Conservation (phyloP, 2,797 vertebrate genomes). For the Tamandua tetradactyla region DNA sequence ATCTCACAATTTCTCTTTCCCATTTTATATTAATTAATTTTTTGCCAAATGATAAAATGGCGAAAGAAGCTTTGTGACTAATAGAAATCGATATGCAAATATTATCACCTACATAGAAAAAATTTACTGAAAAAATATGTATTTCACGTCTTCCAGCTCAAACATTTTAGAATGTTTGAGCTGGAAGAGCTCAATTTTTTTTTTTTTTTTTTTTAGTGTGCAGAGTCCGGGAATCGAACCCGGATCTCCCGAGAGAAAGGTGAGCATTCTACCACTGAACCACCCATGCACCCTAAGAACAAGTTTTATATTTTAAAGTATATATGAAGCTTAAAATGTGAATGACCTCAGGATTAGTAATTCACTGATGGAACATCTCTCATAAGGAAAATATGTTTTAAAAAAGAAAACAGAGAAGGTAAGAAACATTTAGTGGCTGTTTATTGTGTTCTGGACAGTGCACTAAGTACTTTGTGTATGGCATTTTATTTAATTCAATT, state of each 20-base stretch:
- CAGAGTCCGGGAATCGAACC: no score
- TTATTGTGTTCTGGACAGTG: slow-evolving; percentile 33
- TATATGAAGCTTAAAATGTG: not conserved
- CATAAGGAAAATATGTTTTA: not conserved
- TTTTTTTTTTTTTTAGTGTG: no score
- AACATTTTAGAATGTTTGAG: not conserved
- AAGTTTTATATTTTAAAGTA: not conserved
- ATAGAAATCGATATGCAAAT: not conserved
- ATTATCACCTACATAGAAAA: not conserved
- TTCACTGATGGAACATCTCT: not conserved
- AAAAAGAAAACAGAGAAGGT: not conserved
- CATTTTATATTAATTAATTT: not conserved
- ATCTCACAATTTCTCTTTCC: not conserved
- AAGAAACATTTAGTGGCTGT: not conserved
- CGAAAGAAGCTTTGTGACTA: not conserved
- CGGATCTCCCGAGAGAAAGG: no score
- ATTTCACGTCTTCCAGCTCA: not conserved
- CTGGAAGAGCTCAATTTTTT: no score
- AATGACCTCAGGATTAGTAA: not conserved
- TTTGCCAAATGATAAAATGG: not conserved
- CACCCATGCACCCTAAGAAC: no score
- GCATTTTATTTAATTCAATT: not conserved
- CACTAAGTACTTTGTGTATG: slow-evolving; percentile 29
- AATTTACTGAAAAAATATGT: not conserved
- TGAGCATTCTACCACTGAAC: no score